Conservation (phyloP, 2,888 invertebrate species). For the Oxystoma pomonae region DNA sequence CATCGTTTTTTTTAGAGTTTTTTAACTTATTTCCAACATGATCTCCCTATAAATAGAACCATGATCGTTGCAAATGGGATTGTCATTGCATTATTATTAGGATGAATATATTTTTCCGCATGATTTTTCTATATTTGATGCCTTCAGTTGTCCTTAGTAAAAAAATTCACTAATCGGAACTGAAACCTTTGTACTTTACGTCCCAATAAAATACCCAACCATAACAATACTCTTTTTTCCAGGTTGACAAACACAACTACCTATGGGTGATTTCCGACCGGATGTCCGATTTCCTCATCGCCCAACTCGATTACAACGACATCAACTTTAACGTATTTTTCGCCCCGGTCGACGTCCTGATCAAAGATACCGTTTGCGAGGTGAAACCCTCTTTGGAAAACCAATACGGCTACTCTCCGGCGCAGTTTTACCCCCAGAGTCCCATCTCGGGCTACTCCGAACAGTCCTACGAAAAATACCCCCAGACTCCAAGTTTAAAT, state of each 20-base stretch:
- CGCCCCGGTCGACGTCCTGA: slow-evolving; percentile 61
- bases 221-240: slow-evolving; percentile 2
- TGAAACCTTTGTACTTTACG: too few relatives aligned
- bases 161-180: too few relatives aligned
- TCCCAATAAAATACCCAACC: not conserved
- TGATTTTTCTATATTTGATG: too few relatives aligned
- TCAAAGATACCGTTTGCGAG: slow-evolving; percentile 72
- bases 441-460: too few relatives aligned
- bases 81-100: too few relatives aligned
- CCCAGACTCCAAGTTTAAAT: not conserved
- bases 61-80: too few relatives aligned
- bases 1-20: too few relatives aligned
- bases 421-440: not conserved
- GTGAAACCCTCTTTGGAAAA: not conserved
- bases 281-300: slow-evolving; percentile 72
- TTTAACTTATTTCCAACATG: too few relatives aligned
- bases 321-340: slow-evolving; percentile 74
- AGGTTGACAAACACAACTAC: slow-evolving; percentile 60
- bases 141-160: too few relatives aligned
- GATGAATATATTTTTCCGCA: too few relatives aligned
- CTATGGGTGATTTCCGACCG: slow-evolving; percentile 80
- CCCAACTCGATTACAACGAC: slow-evolving; percentile 66
- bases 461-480: not conserved
- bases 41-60: too few relatives aligned
- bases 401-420: not conserved